phyloP scores from a whole-genome alignment of 2,113 vertebrate genomes.

The Saguinus imperator region DNA sequence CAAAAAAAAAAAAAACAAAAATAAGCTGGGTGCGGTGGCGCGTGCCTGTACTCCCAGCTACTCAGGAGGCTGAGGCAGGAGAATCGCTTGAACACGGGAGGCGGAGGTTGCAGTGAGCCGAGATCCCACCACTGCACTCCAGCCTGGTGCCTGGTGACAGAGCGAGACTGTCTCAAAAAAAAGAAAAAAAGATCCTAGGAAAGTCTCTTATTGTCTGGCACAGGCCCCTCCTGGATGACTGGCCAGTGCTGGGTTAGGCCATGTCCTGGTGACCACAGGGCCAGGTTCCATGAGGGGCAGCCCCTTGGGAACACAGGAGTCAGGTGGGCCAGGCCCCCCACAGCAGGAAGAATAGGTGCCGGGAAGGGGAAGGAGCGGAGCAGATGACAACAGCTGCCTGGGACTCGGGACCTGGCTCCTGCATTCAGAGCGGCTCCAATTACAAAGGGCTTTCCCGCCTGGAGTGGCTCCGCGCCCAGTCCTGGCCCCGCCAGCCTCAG shows the following conservation, averaged over 20 bases:
- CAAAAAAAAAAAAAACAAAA: too few relatives aligned
- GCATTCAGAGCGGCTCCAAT: not conserved
- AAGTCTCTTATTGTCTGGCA: not conserved
- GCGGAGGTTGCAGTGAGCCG: too few relatives aligned
- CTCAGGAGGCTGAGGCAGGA: too few relatives aligned
- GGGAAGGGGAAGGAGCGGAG: not conserved
- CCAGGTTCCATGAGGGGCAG: not conserved
- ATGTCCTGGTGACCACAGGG: not conserved
- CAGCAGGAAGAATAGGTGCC: not conserved
- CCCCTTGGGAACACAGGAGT: not conserved
- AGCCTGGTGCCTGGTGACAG: too few relatives aligned
- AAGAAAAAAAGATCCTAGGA: not conserved
- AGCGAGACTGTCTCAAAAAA: too few relatives aligned
- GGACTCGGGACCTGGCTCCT: fast-evolving
- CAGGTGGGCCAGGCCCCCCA: not conserved
- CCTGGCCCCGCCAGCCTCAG: not conserved
- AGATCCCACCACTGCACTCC: too few relatives aligned
- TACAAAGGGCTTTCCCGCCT: not conserved
- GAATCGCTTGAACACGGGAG: too few relatives aligned
- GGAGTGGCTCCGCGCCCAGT: not conserved
- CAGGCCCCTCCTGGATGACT: not conserved
- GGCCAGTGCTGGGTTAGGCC: not conserved
- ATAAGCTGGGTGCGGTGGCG: too few relatives aligned
- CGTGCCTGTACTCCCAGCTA: too few relatives aligned
- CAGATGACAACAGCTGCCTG: not conserved